Evolutionary conservation across 2,888 invertebrate species (phyloP), one percentile per base, ranked within the genome.

Genomic region (Drosophila borborema): DNA sequence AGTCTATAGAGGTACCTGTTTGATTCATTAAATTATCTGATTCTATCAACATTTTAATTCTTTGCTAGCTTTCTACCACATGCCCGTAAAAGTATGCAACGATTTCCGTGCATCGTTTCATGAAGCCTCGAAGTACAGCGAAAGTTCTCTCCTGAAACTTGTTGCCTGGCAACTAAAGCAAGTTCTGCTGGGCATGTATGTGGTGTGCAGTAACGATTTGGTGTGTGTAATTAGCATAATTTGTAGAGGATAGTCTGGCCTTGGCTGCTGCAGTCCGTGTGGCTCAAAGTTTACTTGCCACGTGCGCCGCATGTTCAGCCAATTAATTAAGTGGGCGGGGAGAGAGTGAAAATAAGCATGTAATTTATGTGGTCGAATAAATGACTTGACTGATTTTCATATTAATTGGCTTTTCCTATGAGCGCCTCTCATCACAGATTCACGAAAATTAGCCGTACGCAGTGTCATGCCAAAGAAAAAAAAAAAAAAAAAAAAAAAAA

Each of bases 321-420:
- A 78, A 89, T 74, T 86, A 82, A 72, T 87, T 72, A 38, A 48
- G 43, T 10, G 28, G 67, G 41, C 34, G 38, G n/a, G 23, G 63
- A n/a, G 23, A 45, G 53, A 41, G 41, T 28, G 59, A 71, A 72
- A 90, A 88, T 69, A 61, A 72, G 69, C 81, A 83, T 77, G 77
- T 83, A 77, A 81, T 81, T 77, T 77, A 48, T 66, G 62, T 48
- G 67, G 46, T 12, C 55, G 75, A 70, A 58, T 70, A 64, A 72
- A 73, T 80, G 76, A 74, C 53, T 58, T 51, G 12, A 56, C 72
- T 74, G 74, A 81, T 90, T 86, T 79, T 80, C 90, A 90, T 90
- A 89, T 90, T 86, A 90, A 86, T 90, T 89, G 77, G 74, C 72
- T 77, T 77, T 73, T 80, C 74, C 74, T 56, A 53, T 41, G 43